Base-by-base conservation (phyloP, 2,888 invertebrate species). In the Syritta pipiens region DNA sequence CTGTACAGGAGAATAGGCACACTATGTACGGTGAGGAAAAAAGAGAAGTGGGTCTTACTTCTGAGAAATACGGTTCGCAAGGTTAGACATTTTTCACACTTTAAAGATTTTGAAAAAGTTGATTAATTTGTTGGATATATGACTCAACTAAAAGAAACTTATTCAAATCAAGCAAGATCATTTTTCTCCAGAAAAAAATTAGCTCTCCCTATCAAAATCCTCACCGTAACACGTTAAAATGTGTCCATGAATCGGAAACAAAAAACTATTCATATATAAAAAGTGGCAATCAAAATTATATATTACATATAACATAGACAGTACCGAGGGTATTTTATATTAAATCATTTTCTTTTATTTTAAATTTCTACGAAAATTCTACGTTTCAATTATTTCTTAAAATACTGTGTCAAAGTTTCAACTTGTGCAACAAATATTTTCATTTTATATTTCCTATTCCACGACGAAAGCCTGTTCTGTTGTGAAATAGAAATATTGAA, bases 391-490 rank as follows among this genome's bases (percentile, higher is more conserved):
- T 53, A 53, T 28, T 55, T 48, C 51, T 46, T 62, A 42, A 71
- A 37, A 72, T 72, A 65, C 26, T 53, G 53, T 59, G 48, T 48
- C 30, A 42, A 59, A 53, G 60, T 59, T 65, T 60, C 30, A 67
- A 57, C 22, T 59, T 59, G 57, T 57, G 57, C 72, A 65, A 74
- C 48, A 63, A 57, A 12, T 4, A 14, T 57, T 24, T 46, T 19
- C 20, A 14, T 20, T 10, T 46, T 26, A 24, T 35, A 19, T 3
- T 59, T 30, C 51, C 62, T 42, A 62, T 49, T 69, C n/a, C n/a
- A n/a, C n/a, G n/a, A n/a, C n/a, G n/a, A n/a, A n/a, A n/a, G n/a
- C n/a, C n/a, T n/a, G n/a, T n/a, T n/a, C n/a, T n/a, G n/a, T n/a
- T n/a, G n/a, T n/a, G n/a, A n/a, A n/a, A n/a, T n/a, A n/a, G n/a